These are phyloP conservation scores for Acropternis orthonyx DNA, from an alignment of 2,797 vertebrate species.

Conservation along the genomic window DNA sequence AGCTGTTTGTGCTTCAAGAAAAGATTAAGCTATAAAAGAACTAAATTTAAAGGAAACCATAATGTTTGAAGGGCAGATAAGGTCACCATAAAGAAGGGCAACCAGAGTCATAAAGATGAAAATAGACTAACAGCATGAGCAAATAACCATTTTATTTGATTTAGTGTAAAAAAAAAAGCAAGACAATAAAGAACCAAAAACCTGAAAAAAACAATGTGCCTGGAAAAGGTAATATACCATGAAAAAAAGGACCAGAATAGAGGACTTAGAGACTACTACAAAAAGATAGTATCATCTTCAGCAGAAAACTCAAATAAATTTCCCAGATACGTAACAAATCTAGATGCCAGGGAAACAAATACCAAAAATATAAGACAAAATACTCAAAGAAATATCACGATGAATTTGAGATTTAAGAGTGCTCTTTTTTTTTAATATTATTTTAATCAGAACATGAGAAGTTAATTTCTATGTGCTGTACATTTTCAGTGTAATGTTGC, in stretches of 20 bases:
- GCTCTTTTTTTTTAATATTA: fast-evolving
- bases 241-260: neutral
- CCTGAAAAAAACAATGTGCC: neutral
- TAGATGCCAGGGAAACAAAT: neutral
- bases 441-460: neutral
- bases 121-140: neutral
- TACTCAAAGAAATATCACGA: neutral
- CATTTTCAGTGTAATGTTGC: neutral
- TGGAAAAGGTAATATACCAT: neutral
- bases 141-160: constrained; percentile 21
- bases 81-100: neutral
- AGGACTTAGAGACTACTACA: neutral
- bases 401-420: neutral
- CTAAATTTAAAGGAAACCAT: neutral
- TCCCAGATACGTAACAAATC: neutral
- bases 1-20: constrained; percentile 8
- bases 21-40: constrained; percentile 26
- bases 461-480: neutral
- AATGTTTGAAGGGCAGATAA: neutral
- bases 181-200: neutral
- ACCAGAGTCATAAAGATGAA: neutral
- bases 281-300: neutral
- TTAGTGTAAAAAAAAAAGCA: neutral
- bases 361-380: neutral
- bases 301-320: neutral